Evolutionary conservation across 2,797 vertebrate species (phyloP).

Genomic region (Phrynocephalus forsythii): DNA sequence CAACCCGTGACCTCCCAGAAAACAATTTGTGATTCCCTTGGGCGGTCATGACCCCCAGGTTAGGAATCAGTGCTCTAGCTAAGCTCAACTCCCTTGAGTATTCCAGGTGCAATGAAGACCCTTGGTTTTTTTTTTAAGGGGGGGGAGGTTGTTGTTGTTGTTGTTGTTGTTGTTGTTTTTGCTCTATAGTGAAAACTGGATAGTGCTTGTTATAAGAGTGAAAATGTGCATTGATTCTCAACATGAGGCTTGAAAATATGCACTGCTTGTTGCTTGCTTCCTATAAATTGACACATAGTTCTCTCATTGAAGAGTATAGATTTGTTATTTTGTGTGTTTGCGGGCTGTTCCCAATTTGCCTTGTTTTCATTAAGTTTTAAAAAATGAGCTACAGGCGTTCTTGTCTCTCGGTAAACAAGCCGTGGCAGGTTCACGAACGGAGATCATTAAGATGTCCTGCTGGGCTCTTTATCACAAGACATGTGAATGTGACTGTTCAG

Average conservation of each 20-base stretch:
- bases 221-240: background rate
- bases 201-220: background rate
- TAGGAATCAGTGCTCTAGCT: background rate
- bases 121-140: constrained; percentile 3
- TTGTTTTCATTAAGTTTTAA: constrained; percentile 18
- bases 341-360: background rate
- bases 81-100: background rate
- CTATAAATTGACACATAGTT: background rate
- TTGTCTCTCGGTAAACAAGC: background rate
- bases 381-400: constrained; percentile 10
- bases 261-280: background rate
- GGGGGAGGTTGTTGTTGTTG: background rate
- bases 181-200: too few species aligned
- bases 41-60: too few species aligned
- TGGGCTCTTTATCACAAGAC: constrained; percentile 21
- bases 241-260: background rate
- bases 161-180: too few species aligned
- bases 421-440: background rate
- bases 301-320: constrained; percentile 23
- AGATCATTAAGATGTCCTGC: constrained; percentile 9
- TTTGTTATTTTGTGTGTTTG: constrained; percentile 18
- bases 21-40: too few species aligned
- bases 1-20: too few species aligned
- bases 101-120: constrained; percentile 1
- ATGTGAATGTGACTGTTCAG: constrained; percentile 15